phyloP scores from a whole-genome alignment of 2,797 vertebrate genomes.

The Epinephelus malabaricus region DNA sequence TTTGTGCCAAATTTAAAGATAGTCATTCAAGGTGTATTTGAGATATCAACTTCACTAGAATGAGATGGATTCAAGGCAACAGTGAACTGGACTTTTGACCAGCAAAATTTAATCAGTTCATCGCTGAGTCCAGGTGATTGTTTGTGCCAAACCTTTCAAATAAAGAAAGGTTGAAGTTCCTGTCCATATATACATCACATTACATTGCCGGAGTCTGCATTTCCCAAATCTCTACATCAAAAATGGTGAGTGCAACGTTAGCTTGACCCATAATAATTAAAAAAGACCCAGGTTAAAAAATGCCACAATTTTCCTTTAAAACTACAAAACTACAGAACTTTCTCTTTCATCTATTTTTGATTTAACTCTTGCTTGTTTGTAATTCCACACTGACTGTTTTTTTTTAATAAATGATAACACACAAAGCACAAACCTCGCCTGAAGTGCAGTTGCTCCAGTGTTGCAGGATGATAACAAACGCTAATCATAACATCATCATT shows the following conservation, averaged over 20 bases:
- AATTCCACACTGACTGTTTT: neutral
- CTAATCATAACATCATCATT: constrained; percentile 14
- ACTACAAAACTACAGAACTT: neutral
- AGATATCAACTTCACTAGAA: too few relatives aligned
- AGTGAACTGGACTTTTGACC: too few relatives aligned
- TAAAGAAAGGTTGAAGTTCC: too few relatives aligned
- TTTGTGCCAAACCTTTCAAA: too few relatives aligned
- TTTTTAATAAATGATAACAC: constrained; percentile 2
- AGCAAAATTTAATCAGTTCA: too few relatives aligned
- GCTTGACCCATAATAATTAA: too few relatives aligned
- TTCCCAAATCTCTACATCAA: neutral
- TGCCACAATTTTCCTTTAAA: neutral
- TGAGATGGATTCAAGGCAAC: too few relatives aligned
- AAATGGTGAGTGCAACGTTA: neutral
- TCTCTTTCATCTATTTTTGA: neutral
- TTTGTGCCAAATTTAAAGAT: too few relatives aligned
- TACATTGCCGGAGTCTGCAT: neutral
- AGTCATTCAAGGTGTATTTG: too few relatives aligned
- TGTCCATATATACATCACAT: too few relatives aligned
- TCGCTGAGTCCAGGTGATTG: too few relatives aligned
- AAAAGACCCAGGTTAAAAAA: neutral
- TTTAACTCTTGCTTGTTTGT: neutral
- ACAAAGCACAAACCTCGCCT: neutral
- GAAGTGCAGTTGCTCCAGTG: neutral
- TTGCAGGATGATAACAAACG: constrained; percentile 6